phyloP scores from a whole-genome alignment of 2,113 vertebrate species.

The Nannospalax galili region DNA sequence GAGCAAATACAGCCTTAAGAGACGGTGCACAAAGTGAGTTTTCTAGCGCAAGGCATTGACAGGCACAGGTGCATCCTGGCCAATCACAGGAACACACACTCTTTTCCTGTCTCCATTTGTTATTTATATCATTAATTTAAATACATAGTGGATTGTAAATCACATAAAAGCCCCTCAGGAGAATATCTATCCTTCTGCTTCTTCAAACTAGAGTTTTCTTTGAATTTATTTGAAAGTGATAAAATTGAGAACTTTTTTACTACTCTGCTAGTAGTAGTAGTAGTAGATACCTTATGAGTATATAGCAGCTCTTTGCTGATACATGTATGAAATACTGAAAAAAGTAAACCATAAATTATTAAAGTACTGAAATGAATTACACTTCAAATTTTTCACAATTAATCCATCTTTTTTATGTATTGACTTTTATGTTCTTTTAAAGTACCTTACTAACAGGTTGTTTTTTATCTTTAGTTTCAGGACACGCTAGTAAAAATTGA shows the following conservation, averaged over 20 bases:
- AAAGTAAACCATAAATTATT: neutral
- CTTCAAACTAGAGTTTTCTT: neutral
- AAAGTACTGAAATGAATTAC: neutral
- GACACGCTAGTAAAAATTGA: neutral
- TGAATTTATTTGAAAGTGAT: neutral
- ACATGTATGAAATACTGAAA: neutral
- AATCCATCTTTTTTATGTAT: neutral
- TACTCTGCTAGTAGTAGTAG: too few species aligned
- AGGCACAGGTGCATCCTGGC: constrained; percentile 48
- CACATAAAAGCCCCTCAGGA: neutral
- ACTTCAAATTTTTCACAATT: neutral
- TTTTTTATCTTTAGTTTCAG: neutral
- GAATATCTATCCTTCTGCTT: neutral
- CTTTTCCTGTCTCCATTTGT: neutral
- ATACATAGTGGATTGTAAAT: neutral
- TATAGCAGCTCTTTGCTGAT: neutral
- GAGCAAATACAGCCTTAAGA: constrained; percentile 82
- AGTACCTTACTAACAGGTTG: neutral
- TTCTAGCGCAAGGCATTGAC: constrained; percentile 66
- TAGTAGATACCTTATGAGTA: neutral
- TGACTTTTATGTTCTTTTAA: neutral
- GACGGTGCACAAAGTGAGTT: constrained; percentile 68
- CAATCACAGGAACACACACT: neutral
- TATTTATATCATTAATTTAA: constrained; percentile 5
- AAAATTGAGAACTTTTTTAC: too few species aligned